These are phyloP conservation scores for Himalopsyche japonica DNA, from an alignment of 2,888 invertebrate genomes.

Conservation along the genomic window DNA sequence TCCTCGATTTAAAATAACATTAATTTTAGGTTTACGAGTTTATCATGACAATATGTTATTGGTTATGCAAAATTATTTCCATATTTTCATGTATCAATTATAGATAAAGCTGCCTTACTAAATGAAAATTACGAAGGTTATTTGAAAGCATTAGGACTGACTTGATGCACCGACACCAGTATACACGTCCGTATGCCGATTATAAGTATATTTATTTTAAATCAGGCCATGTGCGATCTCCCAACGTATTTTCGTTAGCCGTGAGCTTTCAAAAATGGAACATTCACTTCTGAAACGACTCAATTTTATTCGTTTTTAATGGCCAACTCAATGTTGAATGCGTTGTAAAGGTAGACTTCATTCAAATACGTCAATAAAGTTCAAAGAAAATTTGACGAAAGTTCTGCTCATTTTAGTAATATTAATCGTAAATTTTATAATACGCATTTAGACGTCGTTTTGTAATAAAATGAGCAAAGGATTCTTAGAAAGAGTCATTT, in stretches of 20 bases:
- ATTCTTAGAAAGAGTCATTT: no score
- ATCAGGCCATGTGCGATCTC: conserved; percentile 29
- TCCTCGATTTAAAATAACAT: no score
- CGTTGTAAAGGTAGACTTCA: neutral
- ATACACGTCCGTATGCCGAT: neutral
- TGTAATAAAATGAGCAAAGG: neutral
- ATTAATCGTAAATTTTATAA: neutral
- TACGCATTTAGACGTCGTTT: neutral
- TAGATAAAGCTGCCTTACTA: no score
- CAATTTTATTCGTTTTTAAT: neutral
- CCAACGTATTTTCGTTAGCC: neutral
- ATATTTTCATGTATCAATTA: no score
- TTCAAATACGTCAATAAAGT: conserved; percentile 3
- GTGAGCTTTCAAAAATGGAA: neutral
- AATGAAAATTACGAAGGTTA: neutral
- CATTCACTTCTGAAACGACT: neutral
- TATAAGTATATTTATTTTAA: conserved; percentile 26
- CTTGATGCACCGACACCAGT: neutral
- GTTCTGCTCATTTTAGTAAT: neutral
- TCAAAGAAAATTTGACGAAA: neutral
- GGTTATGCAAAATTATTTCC: no score
- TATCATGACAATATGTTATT: no score
- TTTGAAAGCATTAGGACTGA: neutral
- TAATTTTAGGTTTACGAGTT: no score
- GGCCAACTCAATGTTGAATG: neutral